Evolutionary conservation across 2,888 invertebrate genomes (phyloP).

Genomic region (Lasioglossum lativentre): DNA sequence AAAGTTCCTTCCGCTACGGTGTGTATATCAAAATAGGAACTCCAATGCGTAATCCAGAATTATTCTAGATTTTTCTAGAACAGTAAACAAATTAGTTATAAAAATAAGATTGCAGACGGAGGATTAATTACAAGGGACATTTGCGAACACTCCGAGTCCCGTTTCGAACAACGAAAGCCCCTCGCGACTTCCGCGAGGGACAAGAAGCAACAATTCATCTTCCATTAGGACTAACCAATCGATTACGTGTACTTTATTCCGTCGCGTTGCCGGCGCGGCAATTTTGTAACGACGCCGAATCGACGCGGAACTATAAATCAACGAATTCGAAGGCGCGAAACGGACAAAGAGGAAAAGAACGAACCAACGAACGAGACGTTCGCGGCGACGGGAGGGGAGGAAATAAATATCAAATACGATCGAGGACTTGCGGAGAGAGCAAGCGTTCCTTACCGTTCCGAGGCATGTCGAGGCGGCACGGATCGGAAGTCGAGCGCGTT

Average conservation of each 20-base stretch:
- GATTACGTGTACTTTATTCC: slow-evolving; percentile 19
- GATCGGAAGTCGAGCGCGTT: slow-evolving; percentile 84
- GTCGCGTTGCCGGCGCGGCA: slow-evolving; percentile 1
- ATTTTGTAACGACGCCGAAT: slow-evolving; percentile 64
- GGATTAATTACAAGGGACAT: too few relatives aligned
- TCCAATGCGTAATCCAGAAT: too few relatives aligned
- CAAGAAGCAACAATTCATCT: background rate
- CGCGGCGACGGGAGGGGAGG: slow-evolving; percentile 20
- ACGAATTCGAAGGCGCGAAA: slow-evolving; percentile 75
- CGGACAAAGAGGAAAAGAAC: slow-evolving; percentile 43
- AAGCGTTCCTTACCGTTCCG: slow-evolving; percentile 67
- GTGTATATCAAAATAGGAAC: too few relatives aligned
- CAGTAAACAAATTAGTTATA: too few relatives aligned
- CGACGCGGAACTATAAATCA: slow-evolving; percentile 79
- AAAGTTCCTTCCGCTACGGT: too few relatives aligned
- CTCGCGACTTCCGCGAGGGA: background rate
- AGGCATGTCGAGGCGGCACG: slow-evolving; percentile 76
- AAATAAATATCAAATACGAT: slow-evolving; percentile 55
- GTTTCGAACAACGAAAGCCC: background rate
- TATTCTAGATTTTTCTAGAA: too few relatives aligned
- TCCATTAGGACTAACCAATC: slow-evolving; percentile 15
- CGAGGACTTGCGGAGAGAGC: slow-evolving; percentile 46
- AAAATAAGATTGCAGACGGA: too few relatives aligned
- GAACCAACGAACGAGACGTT: background rate
- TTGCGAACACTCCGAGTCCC: too few relatives aligned